A percentile compares a stretch with the other conserved stretches of the same genome.
These are phyloP conservation scores for Syngnathus rostellatus DNA, from an alignment of 2,797 vertebrate genomes.

Conservation along the genomic window DNA sequence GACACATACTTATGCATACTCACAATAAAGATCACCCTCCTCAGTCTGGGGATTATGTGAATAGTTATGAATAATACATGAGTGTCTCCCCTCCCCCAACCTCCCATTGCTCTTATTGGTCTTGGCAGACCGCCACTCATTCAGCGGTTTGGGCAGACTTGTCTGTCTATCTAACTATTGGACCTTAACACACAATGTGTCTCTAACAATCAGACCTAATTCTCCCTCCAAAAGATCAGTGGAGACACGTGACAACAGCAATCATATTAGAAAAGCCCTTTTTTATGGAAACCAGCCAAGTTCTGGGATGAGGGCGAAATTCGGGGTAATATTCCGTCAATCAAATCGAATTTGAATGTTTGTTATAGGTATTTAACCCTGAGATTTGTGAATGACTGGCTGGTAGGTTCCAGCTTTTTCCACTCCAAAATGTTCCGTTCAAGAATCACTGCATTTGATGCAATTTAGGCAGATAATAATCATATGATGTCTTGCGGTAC, in stretches of 20 bases:
- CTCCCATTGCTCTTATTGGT: slow-evolving; percentile 71
- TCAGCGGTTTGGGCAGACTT: slow-evolving; percentile 34
- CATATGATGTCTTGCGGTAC: too few species aligned
- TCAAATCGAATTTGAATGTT: slow-evolving; percentile 26
- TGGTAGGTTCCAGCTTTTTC: too few species aligned
- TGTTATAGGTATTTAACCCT: neutral
- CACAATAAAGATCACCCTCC: slow-evolving; percentile 42
- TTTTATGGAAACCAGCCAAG: slow-evolving; percentile 57
- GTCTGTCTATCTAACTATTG: slow-evolving; percentile 38
- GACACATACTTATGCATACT: slow-evolving; percentile 29
- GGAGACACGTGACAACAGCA: slow-evolving; percentile 60
- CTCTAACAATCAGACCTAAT: slow-evolving; percentile 69
- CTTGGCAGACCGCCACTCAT: slow-evolving; percentile 73
- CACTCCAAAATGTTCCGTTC: too few species aligned
- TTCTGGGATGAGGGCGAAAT: slow-evolving; percentile 26
- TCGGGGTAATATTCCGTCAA: slow-evolving; percentile 18
- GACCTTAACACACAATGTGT: slow-evolving; percentile 55
- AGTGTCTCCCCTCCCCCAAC: slow-evolving; percentile 68
- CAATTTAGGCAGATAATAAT: too few species aligned
- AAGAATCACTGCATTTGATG: too few species aligned
- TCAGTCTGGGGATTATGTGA: slow-evolving; percentile 67
- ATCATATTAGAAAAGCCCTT: slow-evolving; percentile 64
- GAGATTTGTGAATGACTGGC: too few species aligned
- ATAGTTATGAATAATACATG: slow-evolving; percentile 77
- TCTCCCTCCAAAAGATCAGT: slow-evolving; percentile 63